Percentiles rank a stretch among this genome's conserved stretches.
Evolutionary conservation across 1,140 invertebrate species (phyloP).

Genomic region (Caligus rogercresseyi): DNA sequence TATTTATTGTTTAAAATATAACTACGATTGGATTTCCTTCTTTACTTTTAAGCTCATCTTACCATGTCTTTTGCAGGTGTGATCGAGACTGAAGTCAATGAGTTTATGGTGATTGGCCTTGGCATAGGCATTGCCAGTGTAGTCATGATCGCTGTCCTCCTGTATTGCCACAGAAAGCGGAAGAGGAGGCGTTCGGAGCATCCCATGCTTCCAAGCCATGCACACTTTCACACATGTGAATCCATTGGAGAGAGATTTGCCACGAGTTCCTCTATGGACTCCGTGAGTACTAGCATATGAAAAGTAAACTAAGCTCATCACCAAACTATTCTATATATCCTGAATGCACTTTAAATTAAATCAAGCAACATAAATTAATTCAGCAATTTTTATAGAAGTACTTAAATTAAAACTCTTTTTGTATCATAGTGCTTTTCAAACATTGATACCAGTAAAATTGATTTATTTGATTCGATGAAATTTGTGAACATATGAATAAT

Average conservation of each 20-base stretch:
- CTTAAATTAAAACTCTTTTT: no score
- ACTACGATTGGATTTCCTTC: not conserved
- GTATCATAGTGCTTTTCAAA: no score
- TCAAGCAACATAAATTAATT: no score
- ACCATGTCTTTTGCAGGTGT: constrained; percentile 21
- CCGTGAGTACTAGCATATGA: no score
- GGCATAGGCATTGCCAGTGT: constrained; percentile 23
- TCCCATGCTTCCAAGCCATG: constrained; percentile 18
- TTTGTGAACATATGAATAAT: no score
- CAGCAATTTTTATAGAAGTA: no score
- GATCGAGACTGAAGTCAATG: constrained; percentile 24
- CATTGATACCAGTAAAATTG: no score
- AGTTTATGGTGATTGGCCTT: constrained; percentile 24
- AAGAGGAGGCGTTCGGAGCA: constrained; percentile 14
- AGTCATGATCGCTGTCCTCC: constrained; percentile 23
- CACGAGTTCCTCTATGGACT: constrained; percentile 17
- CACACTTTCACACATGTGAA: constrained; percentile 20
- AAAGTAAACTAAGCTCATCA: no score
- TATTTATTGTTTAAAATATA: no score
- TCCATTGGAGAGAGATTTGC: constrained; percentile 19
- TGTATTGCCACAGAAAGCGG: constrained; percentile 23
- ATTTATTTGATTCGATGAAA: no score
- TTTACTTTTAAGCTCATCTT: not conserved
- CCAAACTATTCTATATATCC: no score
- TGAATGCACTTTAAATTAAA: no score